These are phyloP conservation scores for Zaprionus inermis DNA, from an alignment of 1,140 invertebrate species.

Conservation along the genomic window DNA sequence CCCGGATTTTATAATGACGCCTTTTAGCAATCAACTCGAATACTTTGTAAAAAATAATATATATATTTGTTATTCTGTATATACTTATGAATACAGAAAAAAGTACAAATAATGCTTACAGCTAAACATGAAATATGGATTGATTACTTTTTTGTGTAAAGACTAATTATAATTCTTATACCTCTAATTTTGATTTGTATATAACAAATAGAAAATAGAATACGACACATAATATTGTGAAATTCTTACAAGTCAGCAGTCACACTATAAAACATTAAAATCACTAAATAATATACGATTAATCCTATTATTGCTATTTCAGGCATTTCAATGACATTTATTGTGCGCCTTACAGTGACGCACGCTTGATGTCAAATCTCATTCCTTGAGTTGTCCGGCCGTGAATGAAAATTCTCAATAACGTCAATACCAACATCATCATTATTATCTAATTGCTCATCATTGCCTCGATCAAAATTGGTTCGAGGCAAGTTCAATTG, in stretches of 20 bases:
- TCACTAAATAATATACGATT: conserved; percentile 48
- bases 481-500: background rate
- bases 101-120: background rate
- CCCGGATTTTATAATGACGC: too few relatives aligned
- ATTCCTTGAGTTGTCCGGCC: background rate
- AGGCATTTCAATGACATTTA: background rate
- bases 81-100: background rate
- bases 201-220: background rate
- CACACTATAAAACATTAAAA: conserved; percentile 44
- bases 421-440: conserved; percentile 57
- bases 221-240: background rate
- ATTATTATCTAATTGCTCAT: conserved; percentile 8
- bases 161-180: background rate
- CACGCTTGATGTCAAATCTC: conserved; percentile 59
- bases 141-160: background rate
- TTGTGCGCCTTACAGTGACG: conserved; percentile 44
- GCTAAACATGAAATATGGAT: background rate
- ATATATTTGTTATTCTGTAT: conserved; percentile 5
- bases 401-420: conserved; percentile 37
- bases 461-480: background rate
- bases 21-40: too few relatives aligned
- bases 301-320: conserved; percentile 53
- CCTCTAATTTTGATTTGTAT: background rate
- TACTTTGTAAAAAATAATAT: background rate
- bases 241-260: conserved; percentile 4